Conservation (phyloP, 2,888 invertebrate genomes). For the Drosophila borborema region DNA sequence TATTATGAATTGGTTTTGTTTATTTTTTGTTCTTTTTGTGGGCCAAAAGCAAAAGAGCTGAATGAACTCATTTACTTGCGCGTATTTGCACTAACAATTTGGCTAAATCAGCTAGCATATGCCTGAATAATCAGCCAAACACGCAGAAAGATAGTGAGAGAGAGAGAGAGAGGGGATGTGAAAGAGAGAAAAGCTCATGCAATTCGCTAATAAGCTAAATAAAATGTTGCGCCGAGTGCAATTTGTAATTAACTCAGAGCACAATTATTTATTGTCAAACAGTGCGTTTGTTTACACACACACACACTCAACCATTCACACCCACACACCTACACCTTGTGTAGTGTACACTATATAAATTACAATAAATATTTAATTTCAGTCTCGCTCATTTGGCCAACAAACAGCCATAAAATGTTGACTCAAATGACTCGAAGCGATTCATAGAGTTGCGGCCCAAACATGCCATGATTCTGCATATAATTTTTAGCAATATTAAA, state of each 20-base stretch:
- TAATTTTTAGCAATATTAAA: not conserved
- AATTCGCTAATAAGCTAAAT: slow-evolving; percentile 71
- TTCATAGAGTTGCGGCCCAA: not conserved
- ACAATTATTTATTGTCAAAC: slow-evolving; percentile 77
- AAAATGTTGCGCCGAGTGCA: slow-evolving; percentile 67
- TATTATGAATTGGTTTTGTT: not conserved
- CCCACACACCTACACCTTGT: slow-evolving; percentile 15
- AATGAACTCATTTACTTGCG: slow-evolving; percentile 46
- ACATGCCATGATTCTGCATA: not conserved
- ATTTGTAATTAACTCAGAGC: slow-evolving; percentile 73
- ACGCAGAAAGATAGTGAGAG: slow-evolving; percentile 2
- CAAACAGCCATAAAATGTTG: slow-evolving; percentile 13
- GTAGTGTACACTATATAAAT: slow-evolving; percentile 33
- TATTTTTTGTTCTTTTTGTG: slow-evolving; percentile 17
- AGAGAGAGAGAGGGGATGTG: slow-evolving; percentile 6
- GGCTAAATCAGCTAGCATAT: slow-evolving; percentile 59
- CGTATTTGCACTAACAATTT: slow-evolving; percentile 66
- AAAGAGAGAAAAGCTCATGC: slow-evolving; percentile 16
- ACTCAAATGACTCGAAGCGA: slow-evolving; percentile 10
- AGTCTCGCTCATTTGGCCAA: slow-evolving; percentile 21
- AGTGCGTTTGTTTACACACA: slow-evolving; percentile 30
- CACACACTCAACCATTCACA: slow-evolving; percentile 19
- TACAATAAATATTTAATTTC: slow-evolving; percentile 64
- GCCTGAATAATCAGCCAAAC: not conserved
- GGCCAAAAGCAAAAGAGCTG: slow-evolving; percentile 34